A percentile compares a stretch with the other conserved stretches of the same genome.
Conservation (phyloP, 2,888 invertebrate genomes). For the Matsumyia berberina region DNA sequence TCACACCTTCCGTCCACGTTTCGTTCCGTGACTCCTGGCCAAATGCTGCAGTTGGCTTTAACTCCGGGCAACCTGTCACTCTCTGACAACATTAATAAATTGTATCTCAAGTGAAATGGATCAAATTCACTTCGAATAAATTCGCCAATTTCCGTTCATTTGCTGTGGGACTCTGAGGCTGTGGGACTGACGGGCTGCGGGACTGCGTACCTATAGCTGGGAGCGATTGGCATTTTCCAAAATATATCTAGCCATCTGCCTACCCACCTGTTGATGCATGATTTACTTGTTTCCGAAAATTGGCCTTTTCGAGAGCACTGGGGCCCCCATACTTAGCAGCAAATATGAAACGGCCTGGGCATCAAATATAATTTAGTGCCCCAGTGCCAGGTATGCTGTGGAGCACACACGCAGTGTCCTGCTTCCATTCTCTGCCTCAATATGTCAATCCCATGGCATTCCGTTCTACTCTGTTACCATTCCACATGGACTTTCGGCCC, state of each 20-base stretch:
- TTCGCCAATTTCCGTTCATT: conserved; percentile 52
- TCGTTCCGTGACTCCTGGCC: conserved; percentile 23
- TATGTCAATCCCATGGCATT: conserved; percentile 57
- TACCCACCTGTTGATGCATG: conserved; percentile 43
- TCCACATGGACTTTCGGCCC: conserved; percentile 8
- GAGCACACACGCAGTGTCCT: conserved; percentile 58
- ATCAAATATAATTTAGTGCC: conserved; percentile 69
- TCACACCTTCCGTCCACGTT: conserved; percentile 27
- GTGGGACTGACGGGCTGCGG: background rate
- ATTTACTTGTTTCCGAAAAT: conserved; percentile 1
- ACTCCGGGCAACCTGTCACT: conserved; percentile 43
- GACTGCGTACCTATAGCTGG: too few species aligned
- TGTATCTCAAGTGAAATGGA: conserved; percentile 56
- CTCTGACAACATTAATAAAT: conserved; percentile 59
- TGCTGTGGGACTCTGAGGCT: conserved; percentile 16
- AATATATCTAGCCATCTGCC: conserved; percentile 20
- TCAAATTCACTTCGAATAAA: conserved; percentile 68
- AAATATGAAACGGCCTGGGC: conserved; percentile 43
- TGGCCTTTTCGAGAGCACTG: background rate
- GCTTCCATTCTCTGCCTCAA: conserved; percentile 50
- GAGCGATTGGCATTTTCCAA: conserved; percentile 29
- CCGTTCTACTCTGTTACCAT: background rate
- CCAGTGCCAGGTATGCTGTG: conserved; percentile 52
- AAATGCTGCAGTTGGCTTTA: conserved; percentile 27
- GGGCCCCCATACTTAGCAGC: background rate